Evolutionary conservation across 2,113 vertebrate genomes (phyloP).

Genomic region (Sminthopsis crassicaudata): DNA sequence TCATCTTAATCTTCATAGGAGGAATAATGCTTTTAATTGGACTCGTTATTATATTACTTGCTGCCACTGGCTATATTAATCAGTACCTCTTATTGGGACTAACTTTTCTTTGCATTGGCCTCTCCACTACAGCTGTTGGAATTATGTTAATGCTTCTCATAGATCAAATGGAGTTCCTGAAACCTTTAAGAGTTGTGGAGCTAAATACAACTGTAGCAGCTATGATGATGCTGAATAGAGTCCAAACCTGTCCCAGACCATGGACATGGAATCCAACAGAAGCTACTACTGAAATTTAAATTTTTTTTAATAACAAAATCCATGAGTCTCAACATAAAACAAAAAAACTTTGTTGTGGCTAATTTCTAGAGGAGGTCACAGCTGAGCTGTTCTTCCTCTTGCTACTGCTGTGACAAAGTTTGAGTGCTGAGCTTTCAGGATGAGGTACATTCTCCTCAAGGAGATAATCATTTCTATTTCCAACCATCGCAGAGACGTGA

Average conservation of each 20-base stretch:
- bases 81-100: not conserved
- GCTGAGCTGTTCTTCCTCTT: no score
- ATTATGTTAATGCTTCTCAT: not conserved
- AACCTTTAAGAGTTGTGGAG: not conserved
- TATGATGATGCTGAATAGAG: not conserved
- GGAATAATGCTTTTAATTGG: not conserved
- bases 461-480: slow-evolving; percentile 78
- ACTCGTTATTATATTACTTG: not conserved
- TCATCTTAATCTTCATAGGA: not conserved
- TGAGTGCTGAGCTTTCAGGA: slow-evolving; percentile 96
- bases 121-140: not conserved
- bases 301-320: not conserved
- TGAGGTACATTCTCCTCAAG: slow-evolving; percentile 96
- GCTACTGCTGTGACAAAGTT: slow-evolving; percentile 90
- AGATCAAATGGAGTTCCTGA: not conserved
- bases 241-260: no score
- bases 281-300: not conserved
- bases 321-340: rapidly evolving
- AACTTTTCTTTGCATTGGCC: not conserved
- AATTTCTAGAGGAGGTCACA: no score
- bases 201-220: not conserved
- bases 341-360: not conserved
- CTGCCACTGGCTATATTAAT: not conserved
- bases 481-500: slow-evolving; percentile 85
- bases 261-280: no score